phyloP scores from a whole-genome alignment of 92 coral and sea anemone genomes.

The Zoanthus gigantus region DNA sequence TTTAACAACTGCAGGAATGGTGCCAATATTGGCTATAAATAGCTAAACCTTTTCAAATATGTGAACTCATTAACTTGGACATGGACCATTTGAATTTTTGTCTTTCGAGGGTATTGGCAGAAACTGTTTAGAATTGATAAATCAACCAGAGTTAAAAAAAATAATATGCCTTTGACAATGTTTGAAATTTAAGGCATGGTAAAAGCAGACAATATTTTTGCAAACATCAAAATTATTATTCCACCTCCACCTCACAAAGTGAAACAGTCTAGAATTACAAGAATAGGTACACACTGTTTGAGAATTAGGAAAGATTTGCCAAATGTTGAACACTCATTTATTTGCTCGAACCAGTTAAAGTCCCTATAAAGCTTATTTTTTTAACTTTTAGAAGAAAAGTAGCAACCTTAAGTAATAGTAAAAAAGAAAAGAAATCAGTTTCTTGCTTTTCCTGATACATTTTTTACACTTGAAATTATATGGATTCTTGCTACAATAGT shows the following conservation, averaged over 20 bases:
- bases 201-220: constrained; percentile 24
- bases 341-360: constrained; percentile 7
- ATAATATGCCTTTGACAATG: constrained; percentile 27
- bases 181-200: constrained; percentile 37
- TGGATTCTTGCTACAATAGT: constrained; percentile 22
- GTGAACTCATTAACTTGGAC: neutral
- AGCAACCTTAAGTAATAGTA: constrained; percentile 13
- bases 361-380: neutral
- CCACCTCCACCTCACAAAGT: constrained; percentile 33
- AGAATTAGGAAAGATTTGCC: constrained; percentile 8
- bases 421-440: neutral
- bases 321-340: constrained; percentile 23
- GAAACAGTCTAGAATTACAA: constrained; percentile 10
- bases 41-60: constrained; percentile 35
- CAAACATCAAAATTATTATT: neutral
- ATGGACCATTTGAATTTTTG: constrained; percentile 35
- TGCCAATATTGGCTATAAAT: constrained; percentile 41
- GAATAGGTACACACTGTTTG: neutral
- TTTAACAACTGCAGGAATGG: constrained; percentile 34
- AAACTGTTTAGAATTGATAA: constrained; percentile 35
- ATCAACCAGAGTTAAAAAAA: constrained; percentile 25
- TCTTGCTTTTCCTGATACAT: constrained; percentile 9
- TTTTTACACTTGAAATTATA: constrained; percentile 6
- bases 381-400: neutral
- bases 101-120: constrained; percentile 25